Evolutionary conservation across 2,797 vertebrate genomes (phyloP).

Genomic region (Gallinago solitaria): DNA sequence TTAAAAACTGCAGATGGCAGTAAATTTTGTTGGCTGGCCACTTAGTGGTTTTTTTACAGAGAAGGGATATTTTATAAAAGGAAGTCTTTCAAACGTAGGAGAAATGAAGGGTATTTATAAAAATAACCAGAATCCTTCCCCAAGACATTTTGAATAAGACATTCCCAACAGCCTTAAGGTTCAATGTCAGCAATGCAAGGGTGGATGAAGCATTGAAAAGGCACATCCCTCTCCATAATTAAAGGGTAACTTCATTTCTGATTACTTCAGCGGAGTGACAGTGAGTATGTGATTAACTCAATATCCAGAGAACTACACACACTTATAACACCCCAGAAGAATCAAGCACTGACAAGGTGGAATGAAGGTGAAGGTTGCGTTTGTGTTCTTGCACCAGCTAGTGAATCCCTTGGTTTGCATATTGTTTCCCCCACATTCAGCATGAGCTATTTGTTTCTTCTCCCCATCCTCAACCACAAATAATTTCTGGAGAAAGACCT

Average conservation of each 20-base stretch:
- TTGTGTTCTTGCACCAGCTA: not conserved
- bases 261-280: not conserved
- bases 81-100: not conserved
- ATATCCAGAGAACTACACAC: not conserved
- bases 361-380: not conserved
- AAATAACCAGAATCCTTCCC: conserved; percentile 23
- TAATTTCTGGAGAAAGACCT: not conserved
- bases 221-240: conserved; percentile 2
- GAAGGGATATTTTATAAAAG: not conserved
- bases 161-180: not conserved
- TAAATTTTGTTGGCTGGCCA: not conserved
- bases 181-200: not conserved
- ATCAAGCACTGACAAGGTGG: not conserved
- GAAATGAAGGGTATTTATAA: conserved; percentile 16
- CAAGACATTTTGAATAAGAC: not conserved
- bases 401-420: not conserved
- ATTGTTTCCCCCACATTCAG: not conserved
- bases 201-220: not conserved
- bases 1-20: not conserved
- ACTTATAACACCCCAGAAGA: not conserved
- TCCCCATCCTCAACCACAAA: not conserved
- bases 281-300: not conserved
- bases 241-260: conserved; percentile 20
- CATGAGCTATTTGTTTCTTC: not conserved
- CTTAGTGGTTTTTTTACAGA: not conserved